These are phyloP conservation scores for Aphelinus certus DNA, from an alignment of 1,140 invertebrate genomes.

Conservation along the genomic window DNA sequence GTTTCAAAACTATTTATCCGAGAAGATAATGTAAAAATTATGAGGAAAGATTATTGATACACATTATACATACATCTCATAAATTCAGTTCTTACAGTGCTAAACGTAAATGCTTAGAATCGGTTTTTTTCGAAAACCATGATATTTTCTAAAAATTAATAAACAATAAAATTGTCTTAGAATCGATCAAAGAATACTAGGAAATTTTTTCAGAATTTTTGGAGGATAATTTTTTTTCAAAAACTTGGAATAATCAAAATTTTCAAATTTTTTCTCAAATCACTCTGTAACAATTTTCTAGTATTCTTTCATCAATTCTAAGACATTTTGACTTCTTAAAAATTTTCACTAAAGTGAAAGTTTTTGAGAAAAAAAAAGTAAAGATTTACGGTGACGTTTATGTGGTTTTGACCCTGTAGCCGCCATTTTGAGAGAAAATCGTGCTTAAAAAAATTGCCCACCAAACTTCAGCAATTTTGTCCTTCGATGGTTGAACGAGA, in stretches of 20 bases:
- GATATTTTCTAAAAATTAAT: not conserved
- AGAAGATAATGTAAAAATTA: not conserved
- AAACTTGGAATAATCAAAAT: not conserved
- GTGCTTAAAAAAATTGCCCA: not conserved
- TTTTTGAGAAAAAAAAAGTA: slow-evolving; percentile 11
- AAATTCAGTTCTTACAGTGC: not conserved
- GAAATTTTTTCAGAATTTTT: no score
- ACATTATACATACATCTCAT: no score
- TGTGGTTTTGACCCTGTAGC: not conserved
- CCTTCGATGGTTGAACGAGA: no score
- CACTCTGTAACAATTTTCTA: no score
- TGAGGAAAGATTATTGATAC: no score
- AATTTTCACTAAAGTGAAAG: slow-evolving; percentile 1
- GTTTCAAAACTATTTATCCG: slow-evolving; percentile 1
- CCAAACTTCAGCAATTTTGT: not conserved
- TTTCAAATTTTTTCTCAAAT: not conserved
- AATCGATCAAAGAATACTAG: no score
- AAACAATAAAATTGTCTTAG: not conserved
- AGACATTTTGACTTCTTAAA: not conserved
- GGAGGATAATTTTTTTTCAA: not conserved
- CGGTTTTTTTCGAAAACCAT: not conserved
- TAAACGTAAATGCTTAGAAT: slow-evolving; percentile 3
- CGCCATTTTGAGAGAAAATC: slow-evolving; percentile 4
- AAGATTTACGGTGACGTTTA: not conserved
- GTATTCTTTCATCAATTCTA: no score